Conservation (phyloP, 2,888 invertebrate genomes). For the Saturnia japonica region DNA sequence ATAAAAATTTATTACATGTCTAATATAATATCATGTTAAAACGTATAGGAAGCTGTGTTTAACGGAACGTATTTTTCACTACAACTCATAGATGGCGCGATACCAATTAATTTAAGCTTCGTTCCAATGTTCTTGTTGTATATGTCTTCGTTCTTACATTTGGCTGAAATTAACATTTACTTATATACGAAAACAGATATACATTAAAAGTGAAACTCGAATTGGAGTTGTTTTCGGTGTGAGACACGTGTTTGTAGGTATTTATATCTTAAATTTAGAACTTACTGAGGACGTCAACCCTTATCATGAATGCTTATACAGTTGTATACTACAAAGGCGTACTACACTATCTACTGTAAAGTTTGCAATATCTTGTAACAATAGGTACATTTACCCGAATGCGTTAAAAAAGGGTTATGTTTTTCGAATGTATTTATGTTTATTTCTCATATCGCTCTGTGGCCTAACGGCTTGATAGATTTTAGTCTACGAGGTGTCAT, state of each 20-base stretch:
- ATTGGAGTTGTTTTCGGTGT: constrained; percentile 7
- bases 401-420: no score
- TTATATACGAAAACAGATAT: neutral
- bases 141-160: neutral
- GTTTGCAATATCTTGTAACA: neutral
- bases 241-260: constrained; percentile 10
- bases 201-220: constrained; percentile 21
- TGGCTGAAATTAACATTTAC: neutral
- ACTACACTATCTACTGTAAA: neutral
- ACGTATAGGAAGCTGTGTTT: neutral
- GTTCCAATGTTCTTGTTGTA: neutral
- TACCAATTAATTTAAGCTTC: neutral
- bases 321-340: neutral
- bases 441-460: no score
- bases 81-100: neutral
- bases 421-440: no score
- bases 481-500: no score
- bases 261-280: constrained; percentile 1
- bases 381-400: no score
- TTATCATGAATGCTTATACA: neutral
- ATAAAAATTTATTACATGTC: neutral
- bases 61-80: neutral
- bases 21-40: neutral
- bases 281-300: constrained; percentile 1
- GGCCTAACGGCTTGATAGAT: no score